Percentiles rank a stretch among this genome's conserved stretches.
phyloP scores from a whole-genome alignment of 2,888 invertebrate species.

The Troides oblongomaculatus region DNA sequence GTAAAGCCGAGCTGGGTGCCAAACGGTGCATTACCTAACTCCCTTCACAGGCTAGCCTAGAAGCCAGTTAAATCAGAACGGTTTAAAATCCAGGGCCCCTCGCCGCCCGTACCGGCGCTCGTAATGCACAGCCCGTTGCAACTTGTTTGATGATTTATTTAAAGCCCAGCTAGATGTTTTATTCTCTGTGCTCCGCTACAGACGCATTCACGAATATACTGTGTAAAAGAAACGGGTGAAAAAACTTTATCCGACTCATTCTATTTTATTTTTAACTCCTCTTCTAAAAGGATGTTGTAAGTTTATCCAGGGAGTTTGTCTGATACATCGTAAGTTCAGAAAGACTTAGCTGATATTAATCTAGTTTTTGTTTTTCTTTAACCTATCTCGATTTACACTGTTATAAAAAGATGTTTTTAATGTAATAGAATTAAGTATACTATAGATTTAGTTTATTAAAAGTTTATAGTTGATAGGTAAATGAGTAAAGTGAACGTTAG shows the following conservation, averaged over 20 bases:
- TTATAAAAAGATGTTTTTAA: too few species aligned
- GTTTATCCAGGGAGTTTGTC: too few species aligned
- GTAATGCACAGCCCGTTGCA: conserved; percentile 41
- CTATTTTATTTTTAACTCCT: background rate
- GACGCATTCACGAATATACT: background rate
- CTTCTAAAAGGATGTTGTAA: too few species aligned
- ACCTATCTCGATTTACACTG: too few species aligned
- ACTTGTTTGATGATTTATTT: conserved; percentile 54
- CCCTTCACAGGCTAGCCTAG: conserved; percentile 26
- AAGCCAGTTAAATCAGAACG: conserved; percentile 38
- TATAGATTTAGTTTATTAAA: too few species aligned
- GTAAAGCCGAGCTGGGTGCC: conserved; percentile 18
- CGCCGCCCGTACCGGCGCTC: conserved; percentile 29
- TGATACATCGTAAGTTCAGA: too few species aligned
- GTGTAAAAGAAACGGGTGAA: background rate
- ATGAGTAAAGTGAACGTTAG: too few species aligned
- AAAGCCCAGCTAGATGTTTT: conserved; percentile 47
- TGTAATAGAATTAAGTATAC: too few species aligned
- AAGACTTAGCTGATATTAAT: too few species aligned
- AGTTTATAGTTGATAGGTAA: too few species aligned
- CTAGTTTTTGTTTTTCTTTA: too few species aligned
- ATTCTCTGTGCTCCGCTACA: conserved; percentile 37
- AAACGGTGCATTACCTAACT: conserved; percentile 22
- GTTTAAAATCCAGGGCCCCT: conserved; percentile 50
- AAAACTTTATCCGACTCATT: background rate